Base-by-base conservation (phyloP, 2,888 invertebrate genomes). In the Clunio marinus region DNA sequence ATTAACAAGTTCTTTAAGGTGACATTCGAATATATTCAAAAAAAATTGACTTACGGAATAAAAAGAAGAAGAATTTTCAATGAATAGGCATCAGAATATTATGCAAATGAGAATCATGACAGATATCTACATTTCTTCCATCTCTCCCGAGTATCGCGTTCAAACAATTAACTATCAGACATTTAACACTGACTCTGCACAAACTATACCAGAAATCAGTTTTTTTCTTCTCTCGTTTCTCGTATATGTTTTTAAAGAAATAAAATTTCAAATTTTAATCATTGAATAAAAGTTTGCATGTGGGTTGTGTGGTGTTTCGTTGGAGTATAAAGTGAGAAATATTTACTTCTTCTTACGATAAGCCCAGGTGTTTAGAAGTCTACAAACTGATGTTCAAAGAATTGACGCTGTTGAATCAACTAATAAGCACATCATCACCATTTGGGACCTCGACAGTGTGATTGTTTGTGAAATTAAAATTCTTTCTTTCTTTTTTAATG, bases 101-200 rank as follows among this genome's bases (percentile, higher is more conserved):
- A 66, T 66, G 66, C 66, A 66, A 66, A 66, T 66, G 10, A 66
- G 66, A 15, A 10, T 55, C 66, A 66, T 55, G 55, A 66, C 7
- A 57, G 57, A 13, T 15, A 45, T 3, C 22, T 15, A 20, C 7
- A 24, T 46, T 55, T 62, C 57, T 25, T 13, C 22, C 59, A 32
- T 59, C 59, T 51, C n/a, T 51, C 51, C 51, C 27, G 13, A 45
- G 45, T 13, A 45, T 45, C 15, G 45, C 45, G 45, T 15, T 45
- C 13, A 5, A 15, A 13, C 57, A 57, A 25, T 13, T 25, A 57
- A 5, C 41, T 8, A 32, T 32, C 8, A 32, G 32, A 32, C n/a
- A n/a, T n/a, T 32, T 4, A 32, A 32, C 3, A 22, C 51, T 51
- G 51, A 51, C 51, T 51, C 17, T 17, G 22, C 51, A 51, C 8